phyloP scores from a whole-genome alignment of 1,140 invertebrate species.

The Trachymyrmex cornetzi region DNA sequence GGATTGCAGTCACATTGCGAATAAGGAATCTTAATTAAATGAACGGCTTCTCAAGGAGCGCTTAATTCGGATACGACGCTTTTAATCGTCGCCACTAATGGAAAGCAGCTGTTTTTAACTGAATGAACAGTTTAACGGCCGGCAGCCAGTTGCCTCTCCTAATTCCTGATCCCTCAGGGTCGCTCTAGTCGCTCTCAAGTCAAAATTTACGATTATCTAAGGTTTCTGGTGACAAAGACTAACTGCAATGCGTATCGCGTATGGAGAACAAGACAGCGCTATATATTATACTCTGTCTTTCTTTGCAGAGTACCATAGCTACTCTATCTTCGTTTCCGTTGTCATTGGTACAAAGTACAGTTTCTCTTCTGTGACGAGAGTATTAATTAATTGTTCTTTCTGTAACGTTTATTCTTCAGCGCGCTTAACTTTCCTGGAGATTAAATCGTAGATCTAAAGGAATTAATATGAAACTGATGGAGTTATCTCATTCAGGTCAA shows the following conservation, averaged over 20 bases:
- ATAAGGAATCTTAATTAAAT: constrained; percentile 33
- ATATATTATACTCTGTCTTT: neutral
- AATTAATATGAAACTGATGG: constrained; percentile 24
- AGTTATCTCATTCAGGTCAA: constrained; percentile 1
- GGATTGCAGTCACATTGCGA: constrained; percentile 29
- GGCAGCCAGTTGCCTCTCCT: neutral
- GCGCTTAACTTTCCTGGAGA: constrained; percentile 7
- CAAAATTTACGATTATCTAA: constrained; percentile 30
- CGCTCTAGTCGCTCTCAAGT: neutral
- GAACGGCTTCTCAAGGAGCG: constrained; percentile 7
- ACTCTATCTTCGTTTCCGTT: constrained; percentile 18
- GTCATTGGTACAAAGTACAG: neutral
- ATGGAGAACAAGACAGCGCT: neutral
- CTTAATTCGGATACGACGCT: constrained; percentile 14
- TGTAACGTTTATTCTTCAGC: neutral
- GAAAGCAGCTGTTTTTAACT: constrained; percentile 40
- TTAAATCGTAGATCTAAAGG: neutral
- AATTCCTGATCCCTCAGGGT: constrained; percentile 35
- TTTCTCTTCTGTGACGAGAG: constrained; percentile 3
- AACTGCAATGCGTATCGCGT: constrained; percentile 28
- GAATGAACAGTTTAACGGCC: constrained; percentile 33
- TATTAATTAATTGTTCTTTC: constrained; percentile 35
- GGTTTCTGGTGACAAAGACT: constrained; percentile 28
- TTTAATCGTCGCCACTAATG: constrained; percentile 33
- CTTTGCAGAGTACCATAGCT: neutral